Percentiles rank a stretch among this genome's conserved stretches.
Conservation (phyloP, 1,140 invertebrate genomes). For the Megalopta genalis region DNA sequence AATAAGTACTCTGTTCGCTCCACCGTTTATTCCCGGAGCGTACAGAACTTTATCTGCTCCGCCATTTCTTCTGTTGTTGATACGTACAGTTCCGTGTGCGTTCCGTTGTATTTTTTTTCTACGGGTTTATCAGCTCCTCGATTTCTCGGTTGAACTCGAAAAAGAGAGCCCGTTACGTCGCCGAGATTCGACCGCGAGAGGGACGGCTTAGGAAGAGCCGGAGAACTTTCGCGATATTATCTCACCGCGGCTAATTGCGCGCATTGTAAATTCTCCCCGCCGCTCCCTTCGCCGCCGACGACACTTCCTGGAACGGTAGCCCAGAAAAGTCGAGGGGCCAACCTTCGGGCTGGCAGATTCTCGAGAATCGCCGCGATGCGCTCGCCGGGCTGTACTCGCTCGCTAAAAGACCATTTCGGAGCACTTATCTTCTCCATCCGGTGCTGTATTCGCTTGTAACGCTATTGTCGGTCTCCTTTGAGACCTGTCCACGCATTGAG, state of each 20-base stretch:
- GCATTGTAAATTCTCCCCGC: slow-evolving; percentile 53
- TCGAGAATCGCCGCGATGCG: slow-evolving; percentile 7
- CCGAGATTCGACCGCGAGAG: neutral
- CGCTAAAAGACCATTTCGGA: slow-evolving; percentile 10
- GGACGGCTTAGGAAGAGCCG: neutral
- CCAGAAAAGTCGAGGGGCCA: neutral
- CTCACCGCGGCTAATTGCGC: slow-evolving; percentile 65
- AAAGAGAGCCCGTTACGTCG: no score
- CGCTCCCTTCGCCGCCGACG: neutral
- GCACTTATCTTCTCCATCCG: neutral
- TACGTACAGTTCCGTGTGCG: neutral
- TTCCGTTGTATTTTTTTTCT: neutral
- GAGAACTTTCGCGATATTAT: slow-evolving; percentile 60
- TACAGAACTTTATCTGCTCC: neutral
- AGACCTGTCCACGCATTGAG: neutral
- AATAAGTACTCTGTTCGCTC: neutral
- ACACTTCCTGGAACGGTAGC: slow-evolving; percentile 36
- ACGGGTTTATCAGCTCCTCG: neutral
- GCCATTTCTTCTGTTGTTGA: neutral
- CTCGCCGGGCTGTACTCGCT: neutral
- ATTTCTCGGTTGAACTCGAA: neutral
- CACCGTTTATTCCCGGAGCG: neutral
- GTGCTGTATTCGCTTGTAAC: neutral
- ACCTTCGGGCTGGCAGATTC: neutral
- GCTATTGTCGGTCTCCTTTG: neutral